Conservation (phyloP, 1,140 invertebrate genomes). For the Halotydeus destructor region DNA sequence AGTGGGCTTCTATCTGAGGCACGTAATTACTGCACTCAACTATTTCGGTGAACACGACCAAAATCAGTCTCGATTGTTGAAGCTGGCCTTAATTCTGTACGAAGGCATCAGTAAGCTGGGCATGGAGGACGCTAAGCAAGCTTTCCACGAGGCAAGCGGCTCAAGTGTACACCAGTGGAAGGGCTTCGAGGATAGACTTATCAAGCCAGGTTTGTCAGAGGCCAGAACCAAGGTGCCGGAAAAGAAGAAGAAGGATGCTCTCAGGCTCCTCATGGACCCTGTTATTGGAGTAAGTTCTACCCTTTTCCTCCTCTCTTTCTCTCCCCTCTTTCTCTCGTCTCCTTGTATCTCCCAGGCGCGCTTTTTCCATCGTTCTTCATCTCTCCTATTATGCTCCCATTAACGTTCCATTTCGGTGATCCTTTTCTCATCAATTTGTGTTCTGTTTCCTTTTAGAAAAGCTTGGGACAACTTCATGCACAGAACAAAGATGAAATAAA, state of each 20-base stretch:
- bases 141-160: background rate
- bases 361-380: too few relatives aligned
- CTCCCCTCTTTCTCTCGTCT: too few relatives aligned
- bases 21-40: background rate
- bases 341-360: too few relatives aligned
- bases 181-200: background rate
- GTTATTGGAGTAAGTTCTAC: constrained; percentile 4
- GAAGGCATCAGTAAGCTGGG: constrained; percentile 4
- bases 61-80: background rate
- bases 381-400: too few relatives aligned
- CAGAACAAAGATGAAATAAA: background rate
- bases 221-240: background rate
- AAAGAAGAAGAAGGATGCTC: background rate
- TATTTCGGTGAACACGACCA: constrained; percentile 9
- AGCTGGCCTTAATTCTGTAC: background rate
- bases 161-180: background rate
- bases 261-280: constrained; percentile 3
- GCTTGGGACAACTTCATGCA: background rate
- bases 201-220: background rate
- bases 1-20: background rate
- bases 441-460: background rate
- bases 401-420: too few relatives aligned
- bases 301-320: too few relatives aligned
- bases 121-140: background rate
- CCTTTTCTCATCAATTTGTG: too few relatives aligned